A percentile compares a stretch with the other conserved stretches of the same genome.
These are phyloP conservation scores for Macroglossus sobrinus DNA, from an alignment of 2,113 vertebrate genomes.

Conservation along the genomic window DNA sequence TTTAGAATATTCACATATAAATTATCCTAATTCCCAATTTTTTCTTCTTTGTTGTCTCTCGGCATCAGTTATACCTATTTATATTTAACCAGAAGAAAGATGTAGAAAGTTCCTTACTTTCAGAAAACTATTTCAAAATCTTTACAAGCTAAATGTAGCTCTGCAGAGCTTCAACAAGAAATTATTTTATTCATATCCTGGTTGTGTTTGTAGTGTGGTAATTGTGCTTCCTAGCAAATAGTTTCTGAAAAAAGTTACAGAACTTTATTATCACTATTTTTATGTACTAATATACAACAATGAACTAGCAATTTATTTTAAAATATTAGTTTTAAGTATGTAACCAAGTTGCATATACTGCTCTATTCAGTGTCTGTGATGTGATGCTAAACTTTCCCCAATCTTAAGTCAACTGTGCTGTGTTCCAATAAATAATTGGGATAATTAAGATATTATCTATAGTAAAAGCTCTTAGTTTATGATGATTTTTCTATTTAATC, in stretches of 20 bases:
- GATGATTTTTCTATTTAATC: neutral
- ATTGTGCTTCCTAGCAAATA: neutral
- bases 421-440: neutral
- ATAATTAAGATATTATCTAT: neutral
- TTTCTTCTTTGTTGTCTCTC: neutral
- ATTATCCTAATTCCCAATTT: neutral
- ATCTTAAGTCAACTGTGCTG: neutral
- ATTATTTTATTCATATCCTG: neutral
- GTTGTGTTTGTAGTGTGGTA: neutral
- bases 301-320: neutral
- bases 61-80: neutral
- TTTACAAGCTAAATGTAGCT: neutral
- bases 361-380: neutral
- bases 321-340: neutral
- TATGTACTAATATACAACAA: neutral
- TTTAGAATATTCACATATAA: neutral
- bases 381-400: neutral
- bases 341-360: neutral
- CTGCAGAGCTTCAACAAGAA: neutral
- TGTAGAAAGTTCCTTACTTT: neutral
- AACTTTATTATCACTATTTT: neutral
- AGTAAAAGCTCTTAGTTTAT: neutral
- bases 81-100: constrained; percentile 14
- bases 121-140: neutral
- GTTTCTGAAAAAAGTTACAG: constrained; percentile 1